Conservation (phyloP, 2,113 vertebrate species). For the Andinoacara biseriatus region DNA sequence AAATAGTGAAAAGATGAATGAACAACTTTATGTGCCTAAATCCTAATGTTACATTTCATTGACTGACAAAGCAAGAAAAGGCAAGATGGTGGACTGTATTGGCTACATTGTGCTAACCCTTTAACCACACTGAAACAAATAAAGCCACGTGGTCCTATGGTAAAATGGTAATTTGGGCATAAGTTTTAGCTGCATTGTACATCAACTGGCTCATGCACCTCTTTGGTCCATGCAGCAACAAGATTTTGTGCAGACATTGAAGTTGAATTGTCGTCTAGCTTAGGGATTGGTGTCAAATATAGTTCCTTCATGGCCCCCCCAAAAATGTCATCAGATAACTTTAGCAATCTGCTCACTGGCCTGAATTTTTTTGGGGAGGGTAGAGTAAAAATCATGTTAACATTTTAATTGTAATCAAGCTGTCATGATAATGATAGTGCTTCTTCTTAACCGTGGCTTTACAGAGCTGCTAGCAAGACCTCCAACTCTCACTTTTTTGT, state of each 20-base stretch:
- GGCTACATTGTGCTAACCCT: background rate
- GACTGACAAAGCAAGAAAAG: background rate
- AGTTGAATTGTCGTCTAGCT: background rate
- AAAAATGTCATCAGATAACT: background rate
- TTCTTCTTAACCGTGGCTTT: background rate
- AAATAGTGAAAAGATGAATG: background rate
- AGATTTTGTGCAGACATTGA: background rate
- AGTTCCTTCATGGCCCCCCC: background rate
- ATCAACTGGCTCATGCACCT: background rate
- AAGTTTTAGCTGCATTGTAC: background rate
- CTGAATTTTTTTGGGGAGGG: background rate
- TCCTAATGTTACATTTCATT: background rate
- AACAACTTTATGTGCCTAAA: background rate
- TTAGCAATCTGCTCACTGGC: background rate
- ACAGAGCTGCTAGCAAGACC: background rate
- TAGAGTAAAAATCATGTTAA: background rate
- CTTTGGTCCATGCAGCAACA: background rate
- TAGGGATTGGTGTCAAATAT: background rate
- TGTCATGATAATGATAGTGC: background rate
- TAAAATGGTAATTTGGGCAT: background rate
- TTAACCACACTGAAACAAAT: background rate
- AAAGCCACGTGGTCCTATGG: background rate
- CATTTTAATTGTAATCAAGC: background rate
- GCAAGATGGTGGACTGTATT: background rate
- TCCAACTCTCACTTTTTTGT: conserved; percentile 1